These are phyloP conservation scores for Girardia tigrina DNA, from an alignment of 2,888 invertebrate species.

Conservation along the genomic window DNA sequence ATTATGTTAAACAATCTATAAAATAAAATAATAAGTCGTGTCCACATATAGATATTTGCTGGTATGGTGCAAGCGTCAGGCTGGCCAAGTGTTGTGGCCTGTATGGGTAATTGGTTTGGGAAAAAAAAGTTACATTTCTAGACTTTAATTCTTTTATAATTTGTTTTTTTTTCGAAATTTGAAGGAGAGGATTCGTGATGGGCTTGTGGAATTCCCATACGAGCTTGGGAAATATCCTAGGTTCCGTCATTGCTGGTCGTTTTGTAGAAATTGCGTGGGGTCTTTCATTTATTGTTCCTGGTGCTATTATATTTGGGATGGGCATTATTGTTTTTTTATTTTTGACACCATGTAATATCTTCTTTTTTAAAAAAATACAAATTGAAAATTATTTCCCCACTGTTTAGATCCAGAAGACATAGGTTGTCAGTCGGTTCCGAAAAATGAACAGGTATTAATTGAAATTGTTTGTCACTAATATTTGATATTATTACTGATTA, in stretches of 20 bases:
- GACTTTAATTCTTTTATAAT: background rate
- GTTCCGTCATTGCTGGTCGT: constrained; percentile 70
- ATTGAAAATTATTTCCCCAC: background rate
- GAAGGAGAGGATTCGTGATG: constrained; percentile 62
- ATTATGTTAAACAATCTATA: too few species aligned
- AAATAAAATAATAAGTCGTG: too few species aligned
- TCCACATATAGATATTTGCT: constrained; percentile 57
- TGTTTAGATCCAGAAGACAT: background rate
- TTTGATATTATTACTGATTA: too few species aligned
- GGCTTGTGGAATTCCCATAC: constrained; percentile 95
- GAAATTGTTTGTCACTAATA: too few species aligned
- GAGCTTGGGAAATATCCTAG: constrained; percentile 81
- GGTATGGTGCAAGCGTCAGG: constrained; percentile 82
- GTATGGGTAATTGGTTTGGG: constrained; percentile 91
- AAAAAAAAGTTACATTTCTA: constrained; percentile 50
- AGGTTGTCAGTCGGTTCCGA: background rate
- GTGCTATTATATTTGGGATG: constrained; percentile 54
- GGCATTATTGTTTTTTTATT: constrained; percentile 28
- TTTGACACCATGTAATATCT: constrained; percentile 1
- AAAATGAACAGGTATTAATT: background rate
- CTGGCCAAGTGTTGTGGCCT: constrained; percentile 85
- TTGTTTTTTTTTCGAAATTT: constrained; percentile 33
- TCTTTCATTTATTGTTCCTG: constrained; percentile 77
- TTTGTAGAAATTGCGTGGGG: constrained; percentile 72
- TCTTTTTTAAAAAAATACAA: background rate